Conservation (phyloP, 2,113 vertebrate species). For the Nannospalax galili region DNA sequence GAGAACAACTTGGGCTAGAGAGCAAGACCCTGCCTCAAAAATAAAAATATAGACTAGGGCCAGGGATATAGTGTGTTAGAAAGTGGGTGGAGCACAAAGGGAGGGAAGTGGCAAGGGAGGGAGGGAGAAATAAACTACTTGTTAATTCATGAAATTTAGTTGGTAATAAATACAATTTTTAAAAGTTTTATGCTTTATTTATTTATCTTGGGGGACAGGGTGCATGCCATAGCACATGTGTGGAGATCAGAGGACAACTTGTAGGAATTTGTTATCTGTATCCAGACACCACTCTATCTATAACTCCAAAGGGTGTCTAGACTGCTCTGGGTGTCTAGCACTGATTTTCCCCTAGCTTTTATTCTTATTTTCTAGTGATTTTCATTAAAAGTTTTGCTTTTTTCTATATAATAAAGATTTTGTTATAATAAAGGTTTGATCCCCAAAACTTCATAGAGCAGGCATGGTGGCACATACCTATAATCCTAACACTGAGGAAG, state of each 20-base stretch:
- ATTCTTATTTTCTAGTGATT: not conserved
- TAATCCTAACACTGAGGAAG: not conserved
- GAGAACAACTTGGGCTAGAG: not conserved
- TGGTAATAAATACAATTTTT: too few relatives aligned
- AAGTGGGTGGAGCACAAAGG: not conserved
- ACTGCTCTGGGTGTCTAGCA: not conserved
- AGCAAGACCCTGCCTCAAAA: not conserved
- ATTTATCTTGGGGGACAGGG: too few relatives aligned
- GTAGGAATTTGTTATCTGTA: not conserved
- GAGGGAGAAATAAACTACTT: not conserved
- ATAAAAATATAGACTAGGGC: not conserved
- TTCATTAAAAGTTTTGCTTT: constrained; percentile 12
- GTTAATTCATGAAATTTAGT: not conserved
- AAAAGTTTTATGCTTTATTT: too few relatives aligned
- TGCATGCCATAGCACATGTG: too few relatives aligned
- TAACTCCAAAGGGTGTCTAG: not conserved
- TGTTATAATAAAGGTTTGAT: too few relatives aligned
- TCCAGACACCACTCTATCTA: not conserved
- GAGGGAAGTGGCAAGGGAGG: too few relatives aligned
- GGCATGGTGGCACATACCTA: not conserved
- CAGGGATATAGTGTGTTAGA: not conserved
- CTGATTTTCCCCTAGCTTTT: not conserved
- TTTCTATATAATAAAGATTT: not conserved
- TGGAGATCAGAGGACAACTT: too few relatives aligned
- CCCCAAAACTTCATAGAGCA: not conserved